A percentile compares a stretch with the other conserved stretches of the same genome.
These are phyloP conservation scores for Zapornia atra DNA, from an alignment of 2,113 vertebrate genomes.

Conservation along the genomic window DNA sequence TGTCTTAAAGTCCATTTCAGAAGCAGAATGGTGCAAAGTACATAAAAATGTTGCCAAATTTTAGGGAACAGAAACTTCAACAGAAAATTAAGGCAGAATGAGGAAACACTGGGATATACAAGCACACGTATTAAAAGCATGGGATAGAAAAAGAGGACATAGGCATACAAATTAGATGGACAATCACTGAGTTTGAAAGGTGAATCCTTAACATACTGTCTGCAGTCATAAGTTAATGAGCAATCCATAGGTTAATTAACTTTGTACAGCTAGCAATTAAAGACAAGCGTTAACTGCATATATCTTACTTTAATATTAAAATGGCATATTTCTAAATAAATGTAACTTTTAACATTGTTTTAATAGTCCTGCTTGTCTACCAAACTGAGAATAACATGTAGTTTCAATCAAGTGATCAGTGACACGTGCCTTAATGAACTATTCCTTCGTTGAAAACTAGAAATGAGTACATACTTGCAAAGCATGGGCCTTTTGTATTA, in stretches of 20 bases:
- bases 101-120: neutral
- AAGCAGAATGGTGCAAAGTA: neutral
- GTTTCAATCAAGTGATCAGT: neutral
- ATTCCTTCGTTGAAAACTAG: neutral
- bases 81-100: neutral
- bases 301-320: neutral
- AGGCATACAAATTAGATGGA: neutral
- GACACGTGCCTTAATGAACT: neutral
- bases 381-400: neutral
- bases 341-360: neutral
- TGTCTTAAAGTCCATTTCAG: neutral
- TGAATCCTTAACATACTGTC: neutral
- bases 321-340: neutral
- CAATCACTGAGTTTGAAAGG: neutral
- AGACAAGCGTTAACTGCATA: neutral
- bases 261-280: neutral
- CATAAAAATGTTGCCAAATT: neutral
- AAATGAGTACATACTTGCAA: neutral
- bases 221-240: neutral
- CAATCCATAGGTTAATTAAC: neutral
- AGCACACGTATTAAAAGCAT: neutral
- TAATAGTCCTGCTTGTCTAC: neutral
- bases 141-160: neutral
- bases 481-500: neutral
- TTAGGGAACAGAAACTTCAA: neutral